Evolutionary conservation across 2,797 vertebrate species (phyloP), one percentile per base, ranked within the genome.

Genomic region (Hydrolagus colliei): DNA sequence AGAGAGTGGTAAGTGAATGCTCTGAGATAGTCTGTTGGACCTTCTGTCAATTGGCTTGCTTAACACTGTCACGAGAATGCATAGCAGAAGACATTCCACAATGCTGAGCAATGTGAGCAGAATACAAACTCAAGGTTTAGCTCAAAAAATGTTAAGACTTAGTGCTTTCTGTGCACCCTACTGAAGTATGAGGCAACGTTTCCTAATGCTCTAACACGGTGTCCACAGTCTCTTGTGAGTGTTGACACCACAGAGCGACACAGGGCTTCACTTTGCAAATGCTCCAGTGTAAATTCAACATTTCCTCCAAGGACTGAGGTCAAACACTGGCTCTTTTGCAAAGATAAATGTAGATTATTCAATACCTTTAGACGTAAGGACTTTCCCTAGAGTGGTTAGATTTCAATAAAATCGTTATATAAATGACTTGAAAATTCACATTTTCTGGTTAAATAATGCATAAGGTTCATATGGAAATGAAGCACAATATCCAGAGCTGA

Each of bases 401-500:
- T 35, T 20, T 35, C 32, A 84, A 68, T 62, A 82, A 82, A 68
- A 41, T 84, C 4, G 67, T 82, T 67, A 41, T 67, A 41, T 20
- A n/a, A 68, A 71, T 11, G 10, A n/a, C 14, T 71, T 52, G 16
- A 18, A 68, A 11, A 84, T 84, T 80, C 62, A 65, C 8, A 41
- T 41, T 18, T 52, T 63, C 18, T 32, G 0, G 14, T 35, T 41
- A 41, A 11, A 84, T 35, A 18, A 68, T 12, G 16, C 12, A 20
- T 2, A 68, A 20, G 11, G 9, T 18, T 20, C 35, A 84, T n/a
- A 1, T 10, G 8, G 16, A 84, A 84, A 71, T 11, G 4, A 71
- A 71, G 18, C 9, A 41, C 16, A 67, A 84, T 84, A 68, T 71
- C 79, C 68, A 84, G 2, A 91, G 87, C 87, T 86, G 89, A 92